Evolutionary conservation across 2,888 invertebrate genomes (phyloP).

Genomic region (Tenthredo mesomela): DNA sequence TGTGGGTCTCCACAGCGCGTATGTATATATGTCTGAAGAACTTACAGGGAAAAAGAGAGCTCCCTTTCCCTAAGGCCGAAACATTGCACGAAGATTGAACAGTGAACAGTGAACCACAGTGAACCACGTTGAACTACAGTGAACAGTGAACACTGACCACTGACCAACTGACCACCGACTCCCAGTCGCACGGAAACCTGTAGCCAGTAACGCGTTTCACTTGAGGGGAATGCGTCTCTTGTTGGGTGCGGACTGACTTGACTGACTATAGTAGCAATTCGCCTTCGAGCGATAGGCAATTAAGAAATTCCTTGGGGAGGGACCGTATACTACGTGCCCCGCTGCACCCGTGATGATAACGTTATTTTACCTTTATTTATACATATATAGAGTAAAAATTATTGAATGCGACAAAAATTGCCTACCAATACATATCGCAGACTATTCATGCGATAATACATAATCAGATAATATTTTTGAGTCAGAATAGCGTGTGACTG

Average conservation of each 20-base stretch:
- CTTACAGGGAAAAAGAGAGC: conserved; percentile 8
- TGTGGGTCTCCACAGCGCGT: neutral
- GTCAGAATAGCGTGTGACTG: neutral
- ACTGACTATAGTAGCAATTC: conserved; percentile 48
- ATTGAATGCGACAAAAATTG: neutral
- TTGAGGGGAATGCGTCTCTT: conserved; percentile 37
- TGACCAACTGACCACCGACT: conserved; percentile 36
- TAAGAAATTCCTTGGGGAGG: conserved; percentile 57
- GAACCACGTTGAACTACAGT: no score
- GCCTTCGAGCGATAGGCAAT: conserved; percentile 56
- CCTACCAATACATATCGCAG: neutral
- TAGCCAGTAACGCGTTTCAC: conserved; percentile 37
- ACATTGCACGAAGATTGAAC: neutral
- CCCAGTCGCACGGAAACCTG: conserved; percentile 7
- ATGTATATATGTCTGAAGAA: neutral
- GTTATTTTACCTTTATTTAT: neutral
- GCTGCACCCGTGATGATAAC: neutral
- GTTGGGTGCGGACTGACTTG: conserved; percentile 23
- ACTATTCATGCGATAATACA: neutral
- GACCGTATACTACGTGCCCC: neutral
- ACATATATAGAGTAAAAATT: neutral
- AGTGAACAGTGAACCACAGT: conserved; percentile 24
- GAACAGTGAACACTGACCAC: conserved; percentile 38
- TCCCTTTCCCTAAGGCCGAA: conserved; percentile 35
- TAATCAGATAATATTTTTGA: neutral